A percentile compares a stretch with the other conserved stretches of the same genome.
Evolutionary conservation across 2,888 invertebrate genomes (phyloP).

Genomic region (Craniophora ligustri): DNA sequence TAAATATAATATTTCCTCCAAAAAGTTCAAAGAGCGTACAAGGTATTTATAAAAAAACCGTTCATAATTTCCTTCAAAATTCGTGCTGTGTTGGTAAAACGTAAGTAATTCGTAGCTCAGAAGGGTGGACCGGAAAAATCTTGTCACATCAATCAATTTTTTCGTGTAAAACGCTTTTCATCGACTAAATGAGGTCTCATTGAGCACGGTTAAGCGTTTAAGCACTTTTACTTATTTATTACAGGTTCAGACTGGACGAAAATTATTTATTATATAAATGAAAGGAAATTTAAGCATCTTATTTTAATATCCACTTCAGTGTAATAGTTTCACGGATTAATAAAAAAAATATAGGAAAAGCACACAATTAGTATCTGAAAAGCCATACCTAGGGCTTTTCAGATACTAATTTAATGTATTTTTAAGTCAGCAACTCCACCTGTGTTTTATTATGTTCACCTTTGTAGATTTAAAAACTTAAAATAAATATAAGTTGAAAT

Average conservation of each 20-base stretch:
- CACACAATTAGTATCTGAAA: too few species aligned
- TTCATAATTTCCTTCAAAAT: slow-evolving; percentile 22
- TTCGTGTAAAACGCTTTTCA: slow-evolving; percentile 68
- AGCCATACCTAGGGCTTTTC: too few species aligned
- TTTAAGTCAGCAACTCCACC: too few species aligned
- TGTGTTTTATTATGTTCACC: too few species aligned
- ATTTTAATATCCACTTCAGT: background rate
- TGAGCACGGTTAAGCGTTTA: slow-evolving; percentile 14
- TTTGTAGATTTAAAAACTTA: too few species aligned
- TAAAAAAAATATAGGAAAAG: too few species aligned
- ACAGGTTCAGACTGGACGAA: background rate
- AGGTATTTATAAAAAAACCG: slow-evolving; percentile 16
- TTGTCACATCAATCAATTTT: slow-evolving; percentile 75
- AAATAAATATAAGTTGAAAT: too few species aligned
- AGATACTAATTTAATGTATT: too few species aligned
- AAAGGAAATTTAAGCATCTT: background rate
- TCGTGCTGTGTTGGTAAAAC: slow-evolving; percentile 44
- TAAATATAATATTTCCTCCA: background rate
- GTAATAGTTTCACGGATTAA: too few species aligned
- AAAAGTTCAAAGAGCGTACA: slow-evolving; percentile 30
- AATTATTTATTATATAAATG: background rate
- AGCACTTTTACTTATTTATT: background rate
- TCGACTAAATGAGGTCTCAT: slow-evolving; percentile 64
- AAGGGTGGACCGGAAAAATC: slow-evolving; percentile 54
- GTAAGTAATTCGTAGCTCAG: slow-evolving; percentile 39